A percentile compares a stretch with the other conserved stretches of the same genome.
Evolutionary conservation across 64 coral and sea anemone species (phyloP).

Genomic region (Pocillopora damicornis): DNA sequence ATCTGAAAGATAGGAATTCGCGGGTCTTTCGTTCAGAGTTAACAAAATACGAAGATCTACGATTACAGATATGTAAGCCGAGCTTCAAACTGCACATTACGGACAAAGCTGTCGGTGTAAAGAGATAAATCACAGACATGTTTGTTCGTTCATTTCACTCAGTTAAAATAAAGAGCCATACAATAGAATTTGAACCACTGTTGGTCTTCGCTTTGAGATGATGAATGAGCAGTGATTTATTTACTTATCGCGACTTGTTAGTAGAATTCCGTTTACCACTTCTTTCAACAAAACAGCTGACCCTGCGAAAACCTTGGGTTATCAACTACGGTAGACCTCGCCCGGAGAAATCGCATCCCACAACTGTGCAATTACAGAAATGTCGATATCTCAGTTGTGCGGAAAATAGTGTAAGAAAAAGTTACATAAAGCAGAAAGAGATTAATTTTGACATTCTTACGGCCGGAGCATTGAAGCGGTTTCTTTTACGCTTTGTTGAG

Average conservation of each 20-base stretch:
- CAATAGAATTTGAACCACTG: constrained; percentile 9
- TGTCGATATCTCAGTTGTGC: not conserved
- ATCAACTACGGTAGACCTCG: not conserved
- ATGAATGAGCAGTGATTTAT: constrained; percentile 21
- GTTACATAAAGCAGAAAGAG: not conserved
- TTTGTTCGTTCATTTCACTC: not conserved
- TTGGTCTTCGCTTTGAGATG: constrained; percentile 14
- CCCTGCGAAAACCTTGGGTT: not conserved
- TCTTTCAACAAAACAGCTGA: constrained; percentile 2
- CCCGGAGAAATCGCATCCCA: not conserved
- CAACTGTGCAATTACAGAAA: not conserved
- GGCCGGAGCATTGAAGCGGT: not conserved
- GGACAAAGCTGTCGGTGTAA: not conserved
- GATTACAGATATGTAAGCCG: not conserved
- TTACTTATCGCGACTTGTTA: not conserved
- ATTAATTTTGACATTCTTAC: not conserved
- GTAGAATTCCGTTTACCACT: not conserved
- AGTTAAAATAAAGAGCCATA: not conserved
- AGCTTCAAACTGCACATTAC: not conserved
- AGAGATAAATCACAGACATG: not conserved
- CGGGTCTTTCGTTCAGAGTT: too few species aligned
- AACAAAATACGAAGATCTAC: not conserved
- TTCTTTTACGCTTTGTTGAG: not conserved
- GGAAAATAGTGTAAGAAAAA: not conserved
- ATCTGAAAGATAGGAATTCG: too few species aligned